Percentiles rank a stretch among this genome's conserved stretches.
Evolutionary conservation across 2,797 vertebrate genomes (phyloP).

Genomic region (Acropternis orthonyx): DNA sequence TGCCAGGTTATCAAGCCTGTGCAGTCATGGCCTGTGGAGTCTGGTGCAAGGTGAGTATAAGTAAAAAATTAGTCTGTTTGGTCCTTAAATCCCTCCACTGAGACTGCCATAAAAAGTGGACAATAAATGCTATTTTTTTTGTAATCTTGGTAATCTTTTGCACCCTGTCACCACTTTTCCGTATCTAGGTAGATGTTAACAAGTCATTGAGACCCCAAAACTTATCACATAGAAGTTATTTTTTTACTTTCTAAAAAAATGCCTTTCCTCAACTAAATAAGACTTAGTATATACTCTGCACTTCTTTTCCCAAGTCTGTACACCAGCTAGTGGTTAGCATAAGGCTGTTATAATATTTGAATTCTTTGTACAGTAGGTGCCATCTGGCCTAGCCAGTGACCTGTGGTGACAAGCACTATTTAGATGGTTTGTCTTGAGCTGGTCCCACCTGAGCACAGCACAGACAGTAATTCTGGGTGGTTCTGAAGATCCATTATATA

Average conservation of each 20-base stretch:
- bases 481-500: background rate
- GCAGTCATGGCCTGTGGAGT: background rate
- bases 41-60: accelerated
- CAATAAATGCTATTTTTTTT: background rate
- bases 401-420: background rate
- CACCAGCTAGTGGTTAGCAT: background rate
- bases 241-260: background rate
- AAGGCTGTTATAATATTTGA: background rate
- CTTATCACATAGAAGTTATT: background rate
- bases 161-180: background rate
- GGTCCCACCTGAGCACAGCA: background rate
- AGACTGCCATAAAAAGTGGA: background rate
- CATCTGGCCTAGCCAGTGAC: background rate
- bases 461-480: background rate
- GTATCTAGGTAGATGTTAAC: background rate
- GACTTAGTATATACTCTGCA: background rate
- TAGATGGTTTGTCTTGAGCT: background rate
- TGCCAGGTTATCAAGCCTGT: background rate
- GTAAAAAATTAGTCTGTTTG: background rate
- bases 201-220: background rate
- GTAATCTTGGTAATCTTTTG: background rate
- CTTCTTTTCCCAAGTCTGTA: background rate
- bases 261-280: background rate
- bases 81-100: background rate
- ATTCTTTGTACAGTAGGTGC: background rate